phyloP scores from a whole-genome alignment of 2,113 vertebrate species.

The Chiloscyllium plagiosum region DNA sequence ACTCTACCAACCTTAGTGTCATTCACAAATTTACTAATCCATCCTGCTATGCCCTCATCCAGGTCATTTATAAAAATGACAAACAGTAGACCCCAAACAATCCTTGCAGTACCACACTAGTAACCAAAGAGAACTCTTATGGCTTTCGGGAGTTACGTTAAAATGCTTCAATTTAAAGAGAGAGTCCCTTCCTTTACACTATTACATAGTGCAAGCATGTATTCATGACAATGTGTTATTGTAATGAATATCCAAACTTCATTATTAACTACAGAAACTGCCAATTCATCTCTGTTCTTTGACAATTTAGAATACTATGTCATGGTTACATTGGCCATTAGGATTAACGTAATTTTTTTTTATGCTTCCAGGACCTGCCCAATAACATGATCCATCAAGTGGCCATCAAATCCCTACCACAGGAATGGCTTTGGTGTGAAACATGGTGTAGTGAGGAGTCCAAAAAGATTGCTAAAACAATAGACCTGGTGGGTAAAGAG shows the following conservation, averaged over 20 bases:
- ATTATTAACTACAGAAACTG: not conserved
- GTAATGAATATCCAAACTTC: not conserved
- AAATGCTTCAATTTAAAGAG: too few species aligned
- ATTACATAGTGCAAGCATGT: too few species aligned
- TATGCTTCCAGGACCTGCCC: slow-evolving; percentile 77
- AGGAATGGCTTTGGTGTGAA: slow-evolving; percentile 98
- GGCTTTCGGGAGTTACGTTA: too few species aligned
- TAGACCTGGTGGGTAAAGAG: slow-evolving; percentile 76
- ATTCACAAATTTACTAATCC: too few species aligned
- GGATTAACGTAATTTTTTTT: slow-evolving; percentile 3
- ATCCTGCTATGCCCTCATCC: too few species aligned
- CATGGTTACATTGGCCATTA: not conserved
- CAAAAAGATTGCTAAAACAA: slow-evolving; percentile 84
- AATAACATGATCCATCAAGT: slow-evolving; percentile 99
- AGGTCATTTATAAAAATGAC: too few species aligned
- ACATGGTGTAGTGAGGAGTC: slow-evolving; percentile 93
- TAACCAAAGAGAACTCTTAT: too few species aligned
- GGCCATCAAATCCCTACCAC: slow-evolving; percentile 88
- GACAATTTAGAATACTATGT: not conserved
- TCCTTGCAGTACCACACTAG: too few species aligned
- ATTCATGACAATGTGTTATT: not conserved
- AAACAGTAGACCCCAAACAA: too few species aligned
- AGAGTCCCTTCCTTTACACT: too few species aligned
- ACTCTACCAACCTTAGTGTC: too few species aligned
- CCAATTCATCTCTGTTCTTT: not conserved